Conservation (phyloP, 2,113 vertebrate species). For the Ictidomys tridecemlineatus region DNA sequence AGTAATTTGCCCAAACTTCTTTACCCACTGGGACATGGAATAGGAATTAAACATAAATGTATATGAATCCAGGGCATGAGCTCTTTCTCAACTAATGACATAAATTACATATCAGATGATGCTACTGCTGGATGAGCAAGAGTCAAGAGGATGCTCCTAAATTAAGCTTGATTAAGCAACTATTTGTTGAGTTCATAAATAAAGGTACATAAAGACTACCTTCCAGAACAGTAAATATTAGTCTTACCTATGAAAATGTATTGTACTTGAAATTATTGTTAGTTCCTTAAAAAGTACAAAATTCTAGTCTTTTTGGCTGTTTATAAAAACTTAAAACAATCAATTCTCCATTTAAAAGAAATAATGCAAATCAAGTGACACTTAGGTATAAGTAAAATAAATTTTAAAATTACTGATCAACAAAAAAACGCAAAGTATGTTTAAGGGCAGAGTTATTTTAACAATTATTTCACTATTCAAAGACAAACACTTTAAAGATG, state of each 20-base stretch:
- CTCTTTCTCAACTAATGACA: background rate
- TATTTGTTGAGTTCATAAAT: background rate
- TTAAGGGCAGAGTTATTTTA: background rate
- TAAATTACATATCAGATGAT: background rate
- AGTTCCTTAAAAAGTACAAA: background rate
- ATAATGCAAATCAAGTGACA: background rate
- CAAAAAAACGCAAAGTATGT: background rate
- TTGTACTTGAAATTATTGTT: background rate
- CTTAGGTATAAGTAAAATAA: background rate
- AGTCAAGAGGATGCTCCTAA: background rate
- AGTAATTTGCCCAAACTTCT: background rate
- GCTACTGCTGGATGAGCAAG: background rate
- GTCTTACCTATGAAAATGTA: background rate
- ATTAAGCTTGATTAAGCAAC: background rate
- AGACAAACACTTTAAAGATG: background rate
- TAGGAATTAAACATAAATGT: background rate
- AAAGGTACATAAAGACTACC: background rate
- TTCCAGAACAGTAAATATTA: background rate
- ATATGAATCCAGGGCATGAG: background rate
- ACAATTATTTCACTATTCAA: background rate
- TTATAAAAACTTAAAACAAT: background rate
- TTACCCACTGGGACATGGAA: background rate
- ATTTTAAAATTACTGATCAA: background rate
- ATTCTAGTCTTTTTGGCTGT: background rate
- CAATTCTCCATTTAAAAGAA: conserved; percentile 37